These are phyloP conservation scores for Leucophora obtusa DNA, from an alignment of 2,888 invertebrate species.

Conservation along the genomic window DNA sequence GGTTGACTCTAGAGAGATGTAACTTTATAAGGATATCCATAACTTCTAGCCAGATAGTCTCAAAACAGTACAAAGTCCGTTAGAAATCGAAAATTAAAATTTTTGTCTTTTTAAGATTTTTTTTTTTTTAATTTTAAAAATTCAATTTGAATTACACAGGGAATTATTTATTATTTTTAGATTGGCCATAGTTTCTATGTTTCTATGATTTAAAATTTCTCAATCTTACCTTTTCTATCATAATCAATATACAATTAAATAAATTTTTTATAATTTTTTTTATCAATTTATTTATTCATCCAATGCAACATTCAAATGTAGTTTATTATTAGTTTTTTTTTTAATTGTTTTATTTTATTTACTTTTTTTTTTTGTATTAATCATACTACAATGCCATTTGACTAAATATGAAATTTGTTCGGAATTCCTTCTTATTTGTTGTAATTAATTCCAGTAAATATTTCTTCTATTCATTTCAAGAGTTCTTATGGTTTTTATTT, in stretches of 20 bases:
- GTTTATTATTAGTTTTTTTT: slow-evolving; percentile 43
- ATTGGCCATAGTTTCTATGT: no score
- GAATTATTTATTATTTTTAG: no score
- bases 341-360: background rate
- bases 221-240: no score
- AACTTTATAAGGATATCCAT: no score
- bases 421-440: background rate
- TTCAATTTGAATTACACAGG: no score
- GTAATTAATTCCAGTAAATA: slow-evolving; percentile 31
- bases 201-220: no score
- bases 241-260: background rate
- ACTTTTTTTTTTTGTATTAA: slow-evolving; percentile 40
- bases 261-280: slow-evolving; percentile 40
- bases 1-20: no score
- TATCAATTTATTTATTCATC: slow-evolving; percentile 56
- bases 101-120: no score
- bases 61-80: no score
- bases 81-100: no score
- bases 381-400: slow-evolving; percentile 59
- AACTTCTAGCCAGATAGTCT: no score
- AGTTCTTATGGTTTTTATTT: background rate
- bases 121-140: no score
- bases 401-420: slow-evolving; percentile 49
- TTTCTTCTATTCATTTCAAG: slow-evolving; percentile 12
- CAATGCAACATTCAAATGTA: slow-evolving; percentile 64